Base-by-base conservation (phyloP, 2,888 invertebrate genomes). In the Pristionchus fissidentatus region DNA sequence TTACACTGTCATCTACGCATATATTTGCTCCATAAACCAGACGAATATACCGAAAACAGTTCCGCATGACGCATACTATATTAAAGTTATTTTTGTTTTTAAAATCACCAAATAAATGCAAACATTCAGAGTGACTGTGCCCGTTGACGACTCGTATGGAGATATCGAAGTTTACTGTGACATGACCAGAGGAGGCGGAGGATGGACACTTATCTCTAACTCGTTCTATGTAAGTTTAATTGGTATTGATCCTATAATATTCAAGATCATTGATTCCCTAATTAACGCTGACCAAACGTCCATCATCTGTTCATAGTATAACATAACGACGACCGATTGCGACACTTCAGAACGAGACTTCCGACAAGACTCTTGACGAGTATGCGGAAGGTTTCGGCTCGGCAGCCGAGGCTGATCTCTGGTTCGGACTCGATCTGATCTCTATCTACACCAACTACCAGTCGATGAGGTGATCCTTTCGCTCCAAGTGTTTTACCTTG, bases 371-470 rank as follows among this genome's bases (percentile, higher is more conserved):
- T 7, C 19, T 35, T 19, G 52, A 26, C 7, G 78, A 78, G 55
- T 78, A 78, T 55, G 22, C 22, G 19, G 8, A 5, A 4, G 89
- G 89, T 4, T 89, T 89, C 84, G 89, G 89, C 32, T 80, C 85
- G n/a, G 84, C 87, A 5, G 32, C 52, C 3, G 83, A 60, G 15
- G 77, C 83, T n/a, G 84, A 84, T 38, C 83, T 86, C 13, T 90
- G 89, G 88, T 52, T 90, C 32, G 90, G 90, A 60, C 84, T 90
- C 62, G 88, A 88, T 26, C 84, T 89, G 89, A 87, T 89, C 75
- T 83, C 86, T 62, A 82, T 84, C 57, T 82, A 88, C 83, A 89
- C 89, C 29, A 83, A 62, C 26, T 85, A 85, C 32, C 85, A 86
- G 38, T 81, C 84, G 10, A 89, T 88, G 7, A 84, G 83, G 86